Percentiles rank a stretch among this genome's conserved stretches.
Conservation (phyloP, 1,140 invertebrate species). For the Drosophila lacteicornis region DNA sequence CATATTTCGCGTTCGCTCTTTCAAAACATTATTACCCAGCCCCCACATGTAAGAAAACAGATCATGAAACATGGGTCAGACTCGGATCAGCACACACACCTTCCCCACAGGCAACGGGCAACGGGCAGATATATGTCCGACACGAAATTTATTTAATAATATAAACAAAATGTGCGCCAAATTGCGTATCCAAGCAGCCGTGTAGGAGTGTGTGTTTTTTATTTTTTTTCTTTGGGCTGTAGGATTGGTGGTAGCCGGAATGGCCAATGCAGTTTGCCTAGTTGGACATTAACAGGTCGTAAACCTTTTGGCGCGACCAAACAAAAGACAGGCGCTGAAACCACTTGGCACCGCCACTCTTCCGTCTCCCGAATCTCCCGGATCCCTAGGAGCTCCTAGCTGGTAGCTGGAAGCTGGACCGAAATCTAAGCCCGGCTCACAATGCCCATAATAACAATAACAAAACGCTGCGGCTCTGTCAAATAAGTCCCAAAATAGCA, state of each 20-base stretch:
- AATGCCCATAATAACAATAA: constrained; percentile 55
- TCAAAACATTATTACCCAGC: constrained; percentile 43
- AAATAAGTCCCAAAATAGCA: constrained; percentile 82
- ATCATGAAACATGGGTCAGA: constrained; percentile 9
- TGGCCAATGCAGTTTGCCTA: constrained; percentile 71
- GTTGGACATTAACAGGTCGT: constrained; percentile 82
- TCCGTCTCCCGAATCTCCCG: constrained; percentile 3
- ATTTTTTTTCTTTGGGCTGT: background rate
- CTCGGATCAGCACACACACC: constrained; percentile 34
- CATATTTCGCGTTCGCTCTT: constrained; percentile 38
- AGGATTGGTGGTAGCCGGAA: constrained; percentile 48
- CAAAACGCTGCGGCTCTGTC: constrained; percentile 76
- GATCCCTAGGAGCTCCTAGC: background rate
- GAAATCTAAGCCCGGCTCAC: constrained; percentile 69
- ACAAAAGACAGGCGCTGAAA: constrained; percentile 80
- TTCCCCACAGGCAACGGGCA: constrained; percentile 25
- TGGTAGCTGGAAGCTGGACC: constrained; percentile 3
- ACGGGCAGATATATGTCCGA: constrained; percentile 46
- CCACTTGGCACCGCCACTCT: constrained; percentile 56
- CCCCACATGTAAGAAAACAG: constrained; percentile 31
- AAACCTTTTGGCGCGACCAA: constrained; percentile 80
- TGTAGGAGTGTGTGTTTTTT: constrained; percentile 22
- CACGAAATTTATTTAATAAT: constrained; percentile 82
- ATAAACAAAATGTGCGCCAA: constrained; percentile 81
- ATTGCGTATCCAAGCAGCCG: constrained; percentile 75